phyloP scores from a whole-genome alignment of 2,888 invertebrate species.

The Eudemis profundana region DNA sequence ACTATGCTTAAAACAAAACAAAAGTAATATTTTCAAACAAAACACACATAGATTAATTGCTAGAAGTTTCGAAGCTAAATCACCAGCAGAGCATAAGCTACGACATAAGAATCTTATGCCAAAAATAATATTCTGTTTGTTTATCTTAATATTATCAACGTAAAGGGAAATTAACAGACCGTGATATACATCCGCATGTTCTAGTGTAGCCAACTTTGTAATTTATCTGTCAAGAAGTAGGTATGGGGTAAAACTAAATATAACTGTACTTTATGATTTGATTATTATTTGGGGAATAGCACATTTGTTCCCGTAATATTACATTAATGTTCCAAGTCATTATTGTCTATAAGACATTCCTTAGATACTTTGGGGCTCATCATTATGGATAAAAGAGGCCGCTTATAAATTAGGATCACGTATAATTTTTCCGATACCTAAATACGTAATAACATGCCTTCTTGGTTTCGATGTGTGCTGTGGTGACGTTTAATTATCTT shows the following conservation, averaged over 20 bases:
- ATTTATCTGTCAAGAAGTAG: conserved; percentile 52
- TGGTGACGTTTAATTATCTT: too few species aligned
- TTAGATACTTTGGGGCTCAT: too few species aligned
- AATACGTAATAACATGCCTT: too few species aligned
- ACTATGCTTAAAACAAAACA: not conserved
- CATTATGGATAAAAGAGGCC: too few species aligned
- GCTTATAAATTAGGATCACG: too few species aligned
- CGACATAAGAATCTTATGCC: conserved; percentile 9
- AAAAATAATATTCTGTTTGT: conserved; percentile 27
- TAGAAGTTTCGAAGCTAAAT: conserved; percentile 11
- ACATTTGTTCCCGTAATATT: too few species aligned
- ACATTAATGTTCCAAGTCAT: too few species aligned
- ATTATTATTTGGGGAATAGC: too few species aligned
- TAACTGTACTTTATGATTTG: too few species aligned
- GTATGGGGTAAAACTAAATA: conserved; percentile 5
- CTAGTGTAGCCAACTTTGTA: conserved; percentile 57
- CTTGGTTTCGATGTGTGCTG: too few species aligned
- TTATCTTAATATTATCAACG: conserved; percentile 36
- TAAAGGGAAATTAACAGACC: conserved; percentile 55
- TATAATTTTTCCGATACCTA: too few species aligned
- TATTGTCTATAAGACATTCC: too few species aligned
- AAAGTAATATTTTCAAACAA: not conserved
- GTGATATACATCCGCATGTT: conserved; percentile 52
- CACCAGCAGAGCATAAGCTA: conserved; percentile 7
- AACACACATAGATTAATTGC: not conserved